These are phyloP conservation scores for Phodopus roborovskii DNA, from an alignment of 2,113 vertebrate genomes.

Conservation along the genomic window DNA sequence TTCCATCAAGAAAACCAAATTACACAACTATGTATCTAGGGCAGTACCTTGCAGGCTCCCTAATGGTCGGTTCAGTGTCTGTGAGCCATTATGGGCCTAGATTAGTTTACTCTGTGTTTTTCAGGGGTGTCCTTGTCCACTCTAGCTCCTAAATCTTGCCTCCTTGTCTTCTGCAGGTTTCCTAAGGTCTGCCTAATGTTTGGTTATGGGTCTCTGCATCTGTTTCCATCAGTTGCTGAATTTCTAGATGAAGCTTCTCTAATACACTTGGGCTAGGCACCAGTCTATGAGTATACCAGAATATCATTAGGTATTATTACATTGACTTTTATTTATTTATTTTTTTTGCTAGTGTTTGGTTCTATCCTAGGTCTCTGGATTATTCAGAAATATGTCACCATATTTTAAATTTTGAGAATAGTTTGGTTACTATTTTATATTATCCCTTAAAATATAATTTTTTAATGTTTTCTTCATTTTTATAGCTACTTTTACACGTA, in stretches of 20 bases:
- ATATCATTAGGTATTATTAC: not conserved
- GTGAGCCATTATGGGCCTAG: not conserved
- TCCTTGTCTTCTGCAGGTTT: no score
- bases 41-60: not conserved
- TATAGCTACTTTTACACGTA: not conserved
- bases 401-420: not conserved
- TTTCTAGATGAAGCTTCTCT: not conserved
- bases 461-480: not conserved
- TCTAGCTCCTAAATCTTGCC: no score
- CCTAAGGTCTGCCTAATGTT: not conserved
- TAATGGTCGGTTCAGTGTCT: not conserved
- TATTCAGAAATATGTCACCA: not conserved
- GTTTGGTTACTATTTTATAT: not conserved
- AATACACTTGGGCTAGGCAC: not conserved
- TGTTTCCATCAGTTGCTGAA: not conserved
- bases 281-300: no score
- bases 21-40: not conserved
- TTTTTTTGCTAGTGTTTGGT: not conserved
- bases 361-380: not conserved
- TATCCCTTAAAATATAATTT: not conserved
- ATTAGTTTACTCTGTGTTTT: no score
- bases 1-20: not conserved
- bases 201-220: not conserved
- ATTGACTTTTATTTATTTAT: no score
- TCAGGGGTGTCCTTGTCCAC: no score